Evolutionary conservation across 2,888 invertebrate genomes (phyloP).

Genomic region (Resseliella maxima): DNA sequence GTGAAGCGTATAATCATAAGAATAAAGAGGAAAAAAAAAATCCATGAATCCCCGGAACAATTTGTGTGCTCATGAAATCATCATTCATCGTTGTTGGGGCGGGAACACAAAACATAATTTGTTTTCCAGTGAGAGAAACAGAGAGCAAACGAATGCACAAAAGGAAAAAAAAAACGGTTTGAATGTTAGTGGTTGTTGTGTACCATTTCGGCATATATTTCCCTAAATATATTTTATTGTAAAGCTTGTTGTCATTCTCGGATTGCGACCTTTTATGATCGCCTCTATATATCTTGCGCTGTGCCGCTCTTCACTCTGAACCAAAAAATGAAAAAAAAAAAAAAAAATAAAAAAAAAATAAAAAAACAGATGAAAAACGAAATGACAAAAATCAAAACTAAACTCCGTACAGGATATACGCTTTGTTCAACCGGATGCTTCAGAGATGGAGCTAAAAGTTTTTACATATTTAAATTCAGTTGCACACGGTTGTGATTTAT

Average conservation of each 20-base stretch:
- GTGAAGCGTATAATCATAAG: background rate
- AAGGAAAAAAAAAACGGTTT: background rate
- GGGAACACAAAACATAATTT: background rate
- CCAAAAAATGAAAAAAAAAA: background rate
- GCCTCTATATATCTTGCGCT: background rate
- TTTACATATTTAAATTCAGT: conserved; percentile 23
- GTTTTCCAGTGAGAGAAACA: background rate
- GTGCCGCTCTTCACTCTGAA: background rate
- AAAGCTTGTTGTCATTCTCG: conserved; percentile 17
- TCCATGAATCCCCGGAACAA: background rate
- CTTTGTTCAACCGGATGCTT: background rate
- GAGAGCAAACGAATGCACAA: background rate
- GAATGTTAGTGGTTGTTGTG: background rate
- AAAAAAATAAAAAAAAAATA: too few relatives aligned
- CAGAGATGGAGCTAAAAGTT: background rate
- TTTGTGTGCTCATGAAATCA: background rate
- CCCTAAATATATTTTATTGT: background rate
- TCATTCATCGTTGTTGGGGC: conserved; percentile 16
- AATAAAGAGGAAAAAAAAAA: background rate
- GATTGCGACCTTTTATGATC: conserved; percentile 21
- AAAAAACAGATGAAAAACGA: too few relatives aligned
- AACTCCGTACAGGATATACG: background rate
- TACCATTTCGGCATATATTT: conserved; percentile 9
- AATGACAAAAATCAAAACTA: conserved; percentile 24
- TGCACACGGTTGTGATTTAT: conserved; percentile 23